Evolutionary conservation across 2,888 invertebrate genomes (phyloP), one percentile per base, ranked within the genome.

Genomic region (Salticus scenicus): DNA sequence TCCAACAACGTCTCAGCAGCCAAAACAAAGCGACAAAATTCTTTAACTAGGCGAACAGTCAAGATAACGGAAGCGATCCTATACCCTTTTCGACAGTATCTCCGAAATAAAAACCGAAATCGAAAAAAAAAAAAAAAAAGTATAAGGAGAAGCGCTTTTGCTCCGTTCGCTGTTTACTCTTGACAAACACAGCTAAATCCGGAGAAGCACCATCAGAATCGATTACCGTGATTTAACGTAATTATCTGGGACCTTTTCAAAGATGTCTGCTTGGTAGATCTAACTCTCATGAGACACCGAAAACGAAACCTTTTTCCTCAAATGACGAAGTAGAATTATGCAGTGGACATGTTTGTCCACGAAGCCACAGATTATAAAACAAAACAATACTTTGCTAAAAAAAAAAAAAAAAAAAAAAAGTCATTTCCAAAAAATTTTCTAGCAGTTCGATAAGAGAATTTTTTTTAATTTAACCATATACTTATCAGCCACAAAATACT

Each of bases 171-270:
- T 72, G 83, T 84, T 84, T 84, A 77, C 83, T 41, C 51, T 51
- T 27, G 73, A 51, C 81, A 69, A 81, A 81, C 81, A 81, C 31
- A 47, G 72, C 69, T 41, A 77, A 78, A 77, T 83, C 76, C 66
- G 66, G 41, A 76, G 71, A 76, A 76, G 82, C 76, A 63, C 77
- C 77, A 66, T 84, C 51, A 27, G 41, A 84, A 77, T 84, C 83
- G 83, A 84, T 84, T 84, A 73, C 83, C 67, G 83, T 84, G 83
- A 84, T 78, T 84, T 84, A 78, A 84, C 77, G 77, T 76, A 83
- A 83, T 83, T 83, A 83, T 83, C 83, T 51, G 10, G 67, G 80
- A 72, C 73, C 73, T 79, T 83, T 67, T 67, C 67, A 77, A 76
- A 63, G 75, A 37, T 28, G 57, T 69, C 47, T 37, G 70, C 20